Conservation (phyloP, 2,888 invertebrate species). For the Palloptera scutellata region DNA sequence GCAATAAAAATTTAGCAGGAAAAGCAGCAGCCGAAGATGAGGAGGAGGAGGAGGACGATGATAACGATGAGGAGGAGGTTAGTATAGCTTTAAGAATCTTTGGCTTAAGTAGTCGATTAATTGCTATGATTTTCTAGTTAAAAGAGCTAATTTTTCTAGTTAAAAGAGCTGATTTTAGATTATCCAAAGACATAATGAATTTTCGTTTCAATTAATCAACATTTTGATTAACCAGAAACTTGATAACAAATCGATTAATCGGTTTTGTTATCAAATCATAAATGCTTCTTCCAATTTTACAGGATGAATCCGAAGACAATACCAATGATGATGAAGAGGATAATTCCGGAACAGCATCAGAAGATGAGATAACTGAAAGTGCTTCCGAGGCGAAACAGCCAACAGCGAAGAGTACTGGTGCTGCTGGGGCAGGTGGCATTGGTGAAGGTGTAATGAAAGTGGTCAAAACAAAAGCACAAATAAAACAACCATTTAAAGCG, state of each 20-base stretch:
- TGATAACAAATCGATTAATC: not conserved
- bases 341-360: constrained; percentile 45
- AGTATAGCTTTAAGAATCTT: not conserved
- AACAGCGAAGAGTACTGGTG: constrained; percentile 1
- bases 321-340: constrained; percentile 50
- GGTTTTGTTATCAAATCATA: constrained; percentile 28
- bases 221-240: no score
- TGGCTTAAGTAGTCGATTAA: not conserved
- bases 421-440: not conserved
- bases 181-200: no score
- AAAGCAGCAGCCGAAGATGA: constrained; percentile 43
- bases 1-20: constrained; percentile 54
- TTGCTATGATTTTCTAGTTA: constrained; percentile 1
- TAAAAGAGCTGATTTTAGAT: no score
- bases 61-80: constrained; percentile 43
- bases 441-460: not conserved
- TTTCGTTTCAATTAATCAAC: no score
- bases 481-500: constrained; percentile 53
- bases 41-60: constrained; percentile 40
- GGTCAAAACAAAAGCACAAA: constrained; percentile 15
- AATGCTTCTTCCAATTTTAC: constrained; percentile 25
- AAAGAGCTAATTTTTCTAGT: no score
- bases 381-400: constrained; percentile 20
- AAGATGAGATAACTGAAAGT: constrained; percentile 35
- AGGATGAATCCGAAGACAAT: constrained; percentile 41